Evolutionary conservation across 2,113 vertebrate species (phyloP), one percentile per base, ranked within the genome.

Genomic region (Centrocercus urophasianus): DNA sequence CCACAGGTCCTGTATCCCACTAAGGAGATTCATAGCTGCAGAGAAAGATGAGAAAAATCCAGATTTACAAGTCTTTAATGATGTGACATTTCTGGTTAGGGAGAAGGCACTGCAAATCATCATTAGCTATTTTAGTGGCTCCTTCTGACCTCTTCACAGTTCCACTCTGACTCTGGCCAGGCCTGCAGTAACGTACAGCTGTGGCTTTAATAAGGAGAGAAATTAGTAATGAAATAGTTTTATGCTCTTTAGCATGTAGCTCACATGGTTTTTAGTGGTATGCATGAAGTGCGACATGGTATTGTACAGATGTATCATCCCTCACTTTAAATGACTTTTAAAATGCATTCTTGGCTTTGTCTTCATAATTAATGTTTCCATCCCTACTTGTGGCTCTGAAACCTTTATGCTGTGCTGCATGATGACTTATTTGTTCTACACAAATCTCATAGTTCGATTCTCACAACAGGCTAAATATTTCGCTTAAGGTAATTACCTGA

Each of bases 401-500:
- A 56, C 56, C 82, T 93, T 95, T 81, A 59, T 64, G 86, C 76
- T 78, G 56, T 63, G 60, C 61, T 94, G 79, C 86, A 86, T 8
- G 87, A 86, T 86, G 89, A 89, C 88, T 95, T 83, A 88, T 79
- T 91, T 95, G 85, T 94, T 93, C 80, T 78, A 93, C 88, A 86
- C 54, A 78, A 71, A 89, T 87, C 89, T 95, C 85, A 45, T 19
- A 67, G 91, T 85, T 94, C 87, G 78, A 1, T 94, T 96, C 95
- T 92, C 72, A 71, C 85, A 95, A 95, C 94, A 89, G 93, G 85
- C 92, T 95, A 95, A 94, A 88, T 96, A 93, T 94, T 96, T 97
- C 16, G 4, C 76, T 96, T 95, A 90, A 92, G 82, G 92, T 95
- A 95, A 95, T 97, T 94, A 93, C 86, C 80, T 88, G 73, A 85